Conservation (phyloP, 2,797 vertebrate genomes). For the Carcharodon carcharias region DNA sequence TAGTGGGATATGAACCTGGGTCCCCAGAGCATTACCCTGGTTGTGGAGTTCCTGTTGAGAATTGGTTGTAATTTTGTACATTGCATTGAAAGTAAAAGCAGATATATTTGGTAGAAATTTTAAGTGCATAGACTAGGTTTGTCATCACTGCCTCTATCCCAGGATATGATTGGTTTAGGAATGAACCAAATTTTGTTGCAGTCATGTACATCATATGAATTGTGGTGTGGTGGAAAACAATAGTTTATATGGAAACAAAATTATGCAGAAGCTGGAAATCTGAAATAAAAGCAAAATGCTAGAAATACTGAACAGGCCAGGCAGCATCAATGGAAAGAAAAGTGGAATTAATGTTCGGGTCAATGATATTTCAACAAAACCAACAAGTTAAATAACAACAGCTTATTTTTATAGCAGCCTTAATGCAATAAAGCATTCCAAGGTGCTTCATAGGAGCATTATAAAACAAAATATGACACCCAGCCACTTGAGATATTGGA, state of each 20-base stretch:
- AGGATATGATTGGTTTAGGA: neutral
- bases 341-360: no score
- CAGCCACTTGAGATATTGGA: no score
- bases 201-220: neutral
- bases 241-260: neutral
- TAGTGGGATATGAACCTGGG: no score
- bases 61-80: neutral
- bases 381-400: no score
- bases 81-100: neutral
- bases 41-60: neutral
- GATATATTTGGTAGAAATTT: neutral
- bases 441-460: no score
- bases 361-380: no score
- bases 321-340: no score
- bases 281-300: no score
- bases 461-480: no score
- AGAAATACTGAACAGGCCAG: no score
- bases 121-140: neutral
- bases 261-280: neutral
- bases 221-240: neutral
- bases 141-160: neutral
- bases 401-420: no score
- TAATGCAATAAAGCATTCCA: no score
- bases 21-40: neutral
- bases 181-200: neutral